Evolutionary conservation across 1,140 invertebrate genomes (phyloP).

Genomic region (Drosophila bipectinata): DNA sequence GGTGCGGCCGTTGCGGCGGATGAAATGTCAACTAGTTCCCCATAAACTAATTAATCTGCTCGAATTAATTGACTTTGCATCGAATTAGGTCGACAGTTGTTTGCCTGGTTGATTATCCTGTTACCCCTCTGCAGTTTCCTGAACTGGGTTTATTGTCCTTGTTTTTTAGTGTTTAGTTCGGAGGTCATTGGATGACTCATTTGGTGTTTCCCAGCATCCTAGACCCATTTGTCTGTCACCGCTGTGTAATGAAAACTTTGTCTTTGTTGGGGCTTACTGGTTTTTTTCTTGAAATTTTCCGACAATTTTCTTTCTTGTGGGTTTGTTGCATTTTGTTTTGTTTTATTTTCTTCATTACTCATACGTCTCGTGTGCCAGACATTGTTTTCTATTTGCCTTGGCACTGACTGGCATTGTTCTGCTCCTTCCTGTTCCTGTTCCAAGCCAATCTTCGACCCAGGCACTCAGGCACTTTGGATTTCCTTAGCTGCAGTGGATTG

Average conservation of each 20-base stretch:
- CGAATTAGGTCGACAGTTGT: conserved; percentile 73
- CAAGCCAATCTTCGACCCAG: conserved; percentile 18
- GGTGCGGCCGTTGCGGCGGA: conserved; percentile 53
- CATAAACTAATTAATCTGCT: conserved; percentile 77
- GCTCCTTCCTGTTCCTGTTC: conserved; percentile 9
- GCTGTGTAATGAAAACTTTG: conserved; percentile 77
- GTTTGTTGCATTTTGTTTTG: conserved; percentile 32
- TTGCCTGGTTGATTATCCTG: conserved; percentile 37
- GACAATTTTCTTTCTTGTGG: conserved; percentile 2
- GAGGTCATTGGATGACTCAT: conserved; percentile 18
- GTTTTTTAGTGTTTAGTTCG: not conserved
- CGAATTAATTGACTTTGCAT: conserved; percentile 76
- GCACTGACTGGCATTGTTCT: conserved; percentile 33
- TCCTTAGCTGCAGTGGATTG: conserved; percentile 18
- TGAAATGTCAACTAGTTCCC: conserved; percentile 70
- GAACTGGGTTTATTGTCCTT: conserved; percentile 38
- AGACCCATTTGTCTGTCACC: conserved; percentile 50
- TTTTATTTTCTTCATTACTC: conserved; percentile 66
- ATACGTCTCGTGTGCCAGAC: conserved; percentile 55
- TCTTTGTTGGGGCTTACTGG: conserved; percentile 59
- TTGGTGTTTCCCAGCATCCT: conserved; percentile 48
- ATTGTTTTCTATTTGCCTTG: conserved; percentile 50
- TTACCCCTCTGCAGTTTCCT: conserved; percentile 4
- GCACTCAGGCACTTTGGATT: conserved; percentile 8
- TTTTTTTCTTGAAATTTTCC: conserved; percentile 22